phyloP scores from a whole-genome alignment of 1,140 invertebrate genomes.

The Drosophila lacteicornis region DNA sequence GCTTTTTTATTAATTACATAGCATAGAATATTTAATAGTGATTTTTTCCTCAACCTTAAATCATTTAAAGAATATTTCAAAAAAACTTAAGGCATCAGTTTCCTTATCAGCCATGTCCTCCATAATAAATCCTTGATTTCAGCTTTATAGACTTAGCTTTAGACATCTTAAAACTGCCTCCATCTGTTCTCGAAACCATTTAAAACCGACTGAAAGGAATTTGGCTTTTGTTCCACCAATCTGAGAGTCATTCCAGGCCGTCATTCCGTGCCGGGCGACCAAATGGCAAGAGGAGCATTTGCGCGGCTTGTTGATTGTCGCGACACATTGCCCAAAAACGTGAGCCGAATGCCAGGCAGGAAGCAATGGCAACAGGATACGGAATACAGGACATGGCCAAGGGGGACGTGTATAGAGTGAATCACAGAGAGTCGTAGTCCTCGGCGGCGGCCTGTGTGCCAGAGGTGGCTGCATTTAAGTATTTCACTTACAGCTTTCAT shows the following conservation, averaged over 20 bases:
- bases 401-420: slow-evolving; percentile 8
- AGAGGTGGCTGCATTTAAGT: slow-evolving; percentile 70
- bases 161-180: not conserved
- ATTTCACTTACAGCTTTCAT: slow-evolving; percentile 82
- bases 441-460: not conserved
- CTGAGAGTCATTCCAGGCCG: slow-evolving; percentile 3
- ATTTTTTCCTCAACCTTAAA: not conserved
- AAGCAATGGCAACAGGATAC: slow-evolving; percentile 21
- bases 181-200: slow-evolving; percentile 7
- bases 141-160: not conserved
- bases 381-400: slow-evolving; percentile 16
- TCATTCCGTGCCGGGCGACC: slow-evolving; percentile 28
- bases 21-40: too few species aligned
- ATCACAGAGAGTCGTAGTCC: slow-evolving; percentile 53
- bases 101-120: too few species aligned
- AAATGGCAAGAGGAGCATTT: slow-evolving; percentile 49
- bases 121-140: not conserved
- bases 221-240: slow-evolving; percentile 9
- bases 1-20: too few species aligned
- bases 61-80: not conserved
- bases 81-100: too few species aligned
- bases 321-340: slow-evolving; percentile 80
- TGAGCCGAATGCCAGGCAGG: slow-evolving; percentile 64
- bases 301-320: slow-evolving; percentile 76
- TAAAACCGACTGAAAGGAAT: not conserved